These are phyloP conservation scores for Mythimna loreyi DNA, from an alignment of 2,888 invertebrate genomes.

Conservation along the genomic window DNA sequence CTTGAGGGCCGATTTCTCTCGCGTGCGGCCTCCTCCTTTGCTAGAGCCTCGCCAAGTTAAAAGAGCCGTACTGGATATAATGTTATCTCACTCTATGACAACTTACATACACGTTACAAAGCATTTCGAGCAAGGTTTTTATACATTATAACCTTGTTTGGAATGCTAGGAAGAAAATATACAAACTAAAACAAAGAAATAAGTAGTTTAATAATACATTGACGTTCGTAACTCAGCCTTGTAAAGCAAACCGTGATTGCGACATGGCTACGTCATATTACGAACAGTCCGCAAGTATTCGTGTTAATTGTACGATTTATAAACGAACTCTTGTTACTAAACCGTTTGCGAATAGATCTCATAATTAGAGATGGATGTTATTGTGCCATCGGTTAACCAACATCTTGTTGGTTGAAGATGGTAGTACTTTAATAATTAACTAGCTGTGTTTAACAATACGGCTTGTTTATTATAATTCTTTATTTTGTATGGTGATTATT, in stretches of 20 bases:
- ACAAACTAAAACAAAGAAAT: slow-evolving; percentile 43
- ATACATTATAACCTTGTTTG: background rate
- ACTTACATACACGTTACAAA: background rate
- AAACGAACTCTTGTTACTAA: slow-evolving; percentile 60
- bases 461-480: too few relatives aligned
- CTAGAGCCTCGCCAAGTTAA: too few relatives aligned
- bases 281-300: slow-evolving; percentile 52
- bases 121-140: slow-evolving; percentile 21
- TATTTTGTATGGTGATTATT: too few relatives aligned
- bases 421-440: background rate
- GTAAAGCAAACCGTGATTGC: slow-evolving; percentile 57
- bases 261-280: slow-evolving; percentile 37
- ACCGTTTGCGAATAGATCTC: slow-evolving; percentile 52
- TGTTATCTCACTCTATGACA: background rate
- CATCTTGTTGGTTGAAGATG: slow-evolving; percentile 15
- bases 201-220: slow-evolving; percentile 40
- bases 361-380: slow-evolving; percentile 41
- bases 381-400: slow-evolving; percentile 23
- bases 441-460: background rate
- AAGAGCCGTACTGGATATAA: too few relatives aligned
- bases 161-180: slow-evolving; percentile 31
- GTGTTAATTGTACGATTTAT: slow-evolving; percentile 67
- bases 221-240: slow-evolving; percentile 56
- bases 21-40: too few relatives aligned
- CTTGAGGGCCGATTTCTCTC: too few relatives aligned